Evolutionary conservation across 2,113 vertebrate species (phyloP).

Genomic region (Pagrus major): DNA sequence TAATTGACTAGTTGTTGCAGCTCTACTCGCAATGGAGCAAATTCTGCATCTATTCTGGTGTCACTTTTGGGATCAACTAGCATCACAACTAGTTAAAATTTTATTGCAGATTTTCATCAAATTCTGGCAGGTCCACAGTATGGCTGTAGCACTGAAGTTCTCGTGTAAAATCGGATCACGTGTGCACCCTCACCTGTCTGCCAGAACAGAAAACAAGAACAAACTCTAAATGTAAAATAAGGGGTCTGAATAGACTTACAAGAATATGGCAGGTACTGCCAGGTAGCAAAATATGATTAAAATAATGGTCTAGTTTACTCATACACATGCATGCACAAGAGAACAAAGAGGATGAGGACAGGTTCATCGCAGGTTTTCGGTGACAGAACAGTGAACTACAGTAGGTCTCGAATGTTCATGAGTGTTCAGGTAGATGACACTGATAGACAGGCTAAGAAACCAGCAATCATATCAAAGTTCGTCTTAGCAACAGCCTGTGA

Average conservation of each 20-base stretch:
- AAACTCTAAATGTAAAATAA: slow-evolving; percentile 4
- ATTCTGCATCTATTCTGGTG: slow-evolving; percentile 2
- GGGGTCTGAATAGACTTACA: background rate
- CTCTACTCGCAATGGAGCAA: no score
- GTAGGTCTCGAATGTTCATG: background rate
- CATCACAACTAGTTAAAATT: slow-evolving; percentile 36
- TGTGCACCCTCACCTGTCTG: slow-evolving; percentile 11
- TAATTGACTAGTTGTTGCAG: no score
- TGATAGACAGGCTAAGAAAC: slow-evolving; percentile 4
- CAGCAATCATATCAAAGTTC: slow-evolving; percentile 19
- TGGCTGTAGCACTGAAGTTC: background rate
- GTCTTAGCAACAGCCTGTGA: slow-evolving; percentile 16
- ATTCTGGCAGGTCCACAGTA: slow-evolving; percentile 2
- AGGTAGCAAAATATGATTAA: background rate
- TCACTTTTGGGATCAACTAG: background rate
- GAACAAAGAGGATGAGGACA: background rate
- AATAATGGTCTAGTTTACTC: background rate
- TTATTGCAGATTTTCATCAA: slow-evolving; percentile 58
- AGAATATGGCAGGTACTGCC: background rate
- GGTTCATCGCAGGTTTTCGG: background rate
- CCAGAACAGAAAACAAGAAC: background rate
- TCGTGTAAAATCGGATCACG: background rate
- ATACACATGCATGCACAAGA: background rate
- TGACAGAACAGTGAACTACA: slow-evolving; percentile 7
- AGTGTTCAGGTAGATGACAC: slow-evolving; percentile 8